A percentile compares a stretch with the other conserved stretches of the same genome.
Evolutionary conservation across 2,888 invertebrate genomes (phyloP).

Genomic region (Magallana nippona): DNA sequence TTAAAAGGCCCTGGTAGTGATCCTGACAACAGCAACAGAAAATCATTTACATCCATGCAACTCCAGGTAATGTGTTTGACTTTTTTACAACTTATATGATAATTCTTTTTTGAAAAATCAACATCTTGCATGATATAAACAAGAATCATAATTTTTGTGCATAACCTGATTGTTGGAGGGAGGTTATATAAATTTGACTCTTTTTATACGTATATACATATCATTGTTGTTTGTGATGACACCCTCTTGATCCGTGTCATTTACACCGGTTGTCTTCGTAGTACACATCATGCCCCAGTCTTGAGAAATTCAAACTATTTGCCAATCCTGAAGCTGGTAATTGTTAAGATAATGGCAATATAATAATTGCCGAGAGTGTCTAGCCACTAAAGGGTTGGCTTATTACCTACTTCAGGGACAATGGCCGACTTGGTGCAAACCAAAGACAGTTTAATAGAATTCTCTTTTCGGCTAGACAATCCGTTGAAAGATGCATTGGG

Average conservation of each 20-base stretch:
- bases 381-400: neutral
- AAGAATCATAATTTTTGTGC: neutral
- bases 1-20: neutral
- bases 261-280: neutral
- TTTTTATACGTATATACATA: neutral
- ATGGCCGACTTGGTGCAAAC: conserved; percentile 1
- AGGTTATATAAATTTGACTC: neutral
- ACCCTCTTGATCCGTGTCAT: neutral
- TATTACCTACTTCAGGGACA: neutral
- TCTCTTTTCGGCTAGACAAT: neutral
- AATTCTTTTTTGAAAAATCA: neutral
- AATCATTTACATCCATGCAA: neutral
- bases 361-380: neutral
- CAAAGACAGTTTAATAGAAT: neutral
- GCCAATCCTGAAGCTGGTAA: neutral
- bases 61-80: neutral
- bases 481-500: neutral
- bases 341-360: neutral
- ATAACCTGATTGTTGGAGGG: neutral
- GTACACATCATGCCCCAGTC: neutral
- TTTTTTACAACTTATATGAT: neutral
- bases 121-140: neutral
- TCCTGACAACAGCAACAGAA: neutral
- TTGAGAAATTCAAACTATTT: neutral
- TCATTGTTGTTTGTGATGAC: conserved; percentile 1